Evolutionary conservation across 2,888 invertebrate species (phyloP).

Genomic region (Apodemia zela): DNA sequence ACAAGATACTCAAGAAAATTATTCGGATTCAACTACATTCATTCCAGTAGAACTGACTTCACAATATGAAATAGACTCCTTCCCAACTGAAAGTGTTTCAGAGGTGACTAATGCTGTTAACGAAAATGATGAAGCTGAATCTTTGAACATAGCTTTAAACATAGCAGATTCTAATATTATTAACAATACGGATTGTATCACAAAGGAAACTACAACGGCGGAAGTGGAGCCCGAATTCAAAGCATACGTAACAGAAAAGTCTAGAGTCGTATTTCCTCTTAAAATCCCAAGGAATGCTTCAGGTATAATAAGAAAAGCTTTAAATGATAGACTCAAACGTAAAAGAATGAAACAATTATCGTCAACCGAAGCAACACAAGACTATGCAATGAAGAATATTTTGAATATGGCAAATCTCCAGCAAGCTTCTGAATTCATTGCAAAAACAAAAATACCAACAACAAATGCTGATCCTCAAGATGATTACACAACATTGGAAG

Average conservation of each 20-base stretch:
- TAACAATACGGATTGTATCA: constrained; percentile 17
- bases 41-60: constrained; percentile 35
- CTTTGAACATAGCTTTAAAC: constrained; percentile 17
- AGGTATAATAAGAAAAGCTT: constrained; percentile 53
- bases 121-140: constrained; percentile 19
- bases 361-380: constrained; percentile 56
- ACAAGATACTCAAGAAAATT: constrained; percentile 36
- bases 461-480: constrained; percentile 39
- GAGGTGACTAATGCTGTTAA: constrained; percentile 3
- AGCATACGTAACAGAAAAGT: constrained; percentile 38
- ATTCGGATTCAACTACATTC: constrained; percentile 36
- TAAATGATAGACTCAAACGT: constrained; percentile 57
- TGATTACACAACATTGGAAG: constrained; percentile 48
- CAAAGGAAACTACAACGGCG: constrained; percentile 20
- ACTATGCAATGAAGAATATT: constrained; percentile 52
- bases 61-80: constrained; percentile 20
- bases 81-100: constrained; percentile 16
- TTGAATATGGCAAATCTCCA: constrained; percentile 59
- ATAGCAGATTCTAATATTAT: constrained; percentile 16
- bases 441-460: constrained; percentile 50
- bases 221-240: constrained; percentile 22
- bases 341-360: constrained; percentile 60
- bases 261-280: constrained; percentile 36
- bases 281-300: constrained; percentile 45
- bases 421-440: constrained; percentile 66